Evolutionary conservation across 2,113 vertebrate genomes (phyloP).

Genomic region (Clinocottus analis): DNA sequence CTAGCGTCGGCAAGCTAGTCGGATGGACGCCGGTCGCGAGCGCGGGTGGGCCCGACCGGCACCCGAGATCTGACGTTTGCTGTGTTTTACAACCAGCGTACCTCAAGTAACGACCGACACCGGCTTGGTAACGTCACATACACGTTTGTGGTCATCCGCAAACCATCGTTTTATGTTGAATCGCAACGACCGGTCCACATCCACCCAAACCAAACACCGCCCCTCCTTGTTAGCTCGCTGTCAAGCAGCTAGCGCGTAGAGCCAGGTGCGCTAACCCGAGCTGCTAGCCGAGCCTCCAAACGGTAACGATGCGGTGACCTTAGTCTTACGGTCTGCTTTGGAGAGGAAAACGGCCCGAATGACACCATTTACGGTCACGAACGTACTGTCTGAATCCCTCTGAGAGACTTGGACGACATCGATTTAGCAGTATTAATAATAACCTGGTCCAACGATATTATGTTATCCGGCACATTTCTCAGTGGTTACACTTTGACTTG

Average conservation of each 20-base stretch:
- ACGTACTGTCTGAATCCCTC: not conserved
- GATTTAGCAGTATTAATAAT: constrained; percentile 1
- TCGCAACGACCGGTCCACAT: constrained; percentile 6
- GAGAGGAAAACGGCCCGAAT: not conserved
- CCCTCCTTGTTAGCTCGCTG: constrained; percentile 68
- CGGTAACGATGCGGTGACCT: constrained; percentile 10
- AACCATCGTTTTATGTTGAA: not conserved
- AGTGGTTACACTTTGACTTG: not conserved
- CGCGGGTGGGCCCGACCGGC: constrained; percentile 63
- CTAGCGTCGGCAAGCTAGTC: constrained; percentile 55
- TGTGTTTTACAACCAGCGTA: not conserved
- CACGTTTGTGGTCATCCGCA: not conserved
- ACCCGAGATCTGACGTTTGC: not conserved
- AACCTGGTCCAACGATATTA: not conserved
- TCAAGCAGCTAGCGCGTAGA: constrained; percentile 47
- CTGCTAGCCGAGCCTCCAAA: constrained; percentile 32
- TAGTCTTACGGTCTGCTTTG: not conserved
- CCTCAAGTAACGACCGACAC: fast-evolving
- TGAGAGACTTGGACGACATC: not conserved
- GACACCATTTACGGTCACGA: not conserved
- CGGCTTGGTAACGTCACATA: too few species aligned
- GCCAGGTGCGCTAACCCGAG: constrained; percentile 61
- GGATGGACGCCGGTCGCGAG: constrained; percentile 63
- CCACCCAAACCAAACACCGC: constrained; percentile 48
- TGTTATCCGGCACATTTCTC: not conserved